Base-by-base conservation (phyloP, 2,797 vertebrate genomes). In the Malurus leucopterus region DNA sequence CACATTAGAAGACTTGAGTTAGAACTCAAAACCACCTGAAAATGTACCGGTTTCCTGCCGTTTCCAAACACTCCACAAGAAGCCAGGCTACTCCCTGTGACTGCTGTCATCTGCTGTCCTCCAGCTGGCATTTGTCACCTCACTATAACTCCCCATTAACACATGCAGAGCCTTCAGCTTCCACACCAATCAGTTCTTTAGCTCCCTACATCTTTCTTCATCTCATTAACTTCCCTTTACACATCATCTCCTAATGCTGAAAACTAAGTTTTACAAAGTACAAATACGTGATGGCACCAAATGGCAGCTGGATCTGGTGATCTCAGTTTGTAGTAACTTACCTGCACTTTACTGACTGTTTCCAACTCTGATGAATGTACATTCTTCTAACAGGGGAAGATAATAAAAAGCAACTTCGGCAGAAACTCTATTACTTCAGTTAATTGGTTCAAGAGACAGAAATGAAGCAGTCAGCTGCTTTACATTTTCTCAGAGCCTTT, bases 401-500 rank as follows among this genome's bases (percentile, higher is more conserved):
- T 73, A 92, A 89, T 84, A 79, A 88, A 92, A 88, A 90, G 69
- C 72, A 91, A 83, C 86, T 92, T 85, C 0, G 9, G 69, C 27
- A 2, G 83, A 91, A 94, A 86, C 72, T 77, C 61, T 68, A 54
- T 87, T 89, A 89, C 76, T 92, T 76, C 50, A 80, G 72, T 87
- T 93, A 93, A 93, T 83, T 85, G 87, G 47, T 85, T 92, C 75
- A 93, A 89, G 78, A 90, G 65, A 69, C 84, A 94, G 65, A 92
- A 93, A 69, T 30, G 47, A 88, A 89, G 80, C 76, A 89, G 72
- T 88, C 91, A 86, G 75, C 69, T 89, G 86, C 86, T 91, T 87
- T 41, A 78, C 32, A 69, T 88, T 92, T 92, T 69, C 84, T 83
- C 47, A 27, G 29, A 91, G 77, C 36, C 26, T 92, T 85, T 43